A percentile compares a stretch with the other conserved stretches of the same genome.
These are phyloP conservation scores for Cephalotes varians DNA, from an alignment of 2,888 invertebrate genomes.

Conservation along the genomic window DNA sequence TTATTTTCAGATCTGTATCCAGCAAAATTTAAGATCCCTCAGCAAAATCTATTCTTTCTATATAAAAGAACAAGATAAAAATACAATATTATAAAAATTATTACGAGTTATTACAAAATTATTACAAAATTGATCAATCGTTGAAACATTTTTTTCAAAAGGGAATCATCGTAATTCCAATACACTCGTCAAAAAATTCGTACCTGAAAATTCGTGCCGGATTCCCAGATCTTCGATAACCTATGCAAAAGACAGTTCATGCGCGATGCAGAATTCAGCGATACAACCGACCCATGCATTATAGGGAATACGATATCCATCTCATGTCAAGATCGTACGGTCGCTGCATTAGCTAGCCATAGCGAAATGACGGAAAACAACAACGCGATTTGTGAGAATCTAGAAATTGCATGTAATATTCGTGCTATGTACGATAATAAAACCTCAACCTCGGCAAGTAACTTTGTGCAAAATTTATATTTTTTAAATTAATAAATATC, in stretches of 20 bases:
- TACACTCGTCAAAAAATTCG: not conserved
- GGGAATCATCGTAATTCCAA: not conserved
- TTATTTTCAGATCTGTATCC: too few species aligned
- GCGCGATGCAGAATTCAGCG: conserved; percentile 70
- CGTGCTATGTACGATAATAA: not conserved
- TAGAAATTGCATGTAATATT: conserved; percentile 18
- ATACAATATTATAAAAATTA: not conserved
- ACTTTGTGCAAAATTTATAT: not conserved
- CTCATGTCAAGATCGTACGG: conserved; percentile 73
- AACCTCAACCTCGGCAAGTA: not conserved
- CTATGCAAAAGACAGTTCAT: conserved; percentile 76
- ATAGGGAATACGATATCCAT: conserved; percentile 77
- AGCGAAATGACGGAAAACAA: conserved; percentile 58
- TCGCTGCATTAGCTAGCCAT: conserved; percentile 64
- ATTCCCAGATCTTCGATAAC: conserved; percentile 72
- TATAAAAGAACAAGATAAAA: not conserved
- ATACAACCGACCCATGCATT: conserved; percentile 70
- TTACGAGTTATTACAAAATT: not conserved
- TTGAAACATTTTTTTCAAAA: not conserved
- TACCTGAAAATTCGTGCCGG: conserved; percentile 40
- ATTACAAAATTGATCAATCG: not conserved
- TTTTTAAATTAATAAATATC: not conserved
- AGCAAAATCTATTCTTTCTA: too few species aligned
- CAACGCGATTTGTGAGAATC: conserved; percentile 7
- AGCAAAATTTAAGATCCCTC: too few species aligned